Evolutionary conservation across 2,113 vertebrate genomes (phyloP).

Genomic region (Chloropsis cyanopogon): DNA sequence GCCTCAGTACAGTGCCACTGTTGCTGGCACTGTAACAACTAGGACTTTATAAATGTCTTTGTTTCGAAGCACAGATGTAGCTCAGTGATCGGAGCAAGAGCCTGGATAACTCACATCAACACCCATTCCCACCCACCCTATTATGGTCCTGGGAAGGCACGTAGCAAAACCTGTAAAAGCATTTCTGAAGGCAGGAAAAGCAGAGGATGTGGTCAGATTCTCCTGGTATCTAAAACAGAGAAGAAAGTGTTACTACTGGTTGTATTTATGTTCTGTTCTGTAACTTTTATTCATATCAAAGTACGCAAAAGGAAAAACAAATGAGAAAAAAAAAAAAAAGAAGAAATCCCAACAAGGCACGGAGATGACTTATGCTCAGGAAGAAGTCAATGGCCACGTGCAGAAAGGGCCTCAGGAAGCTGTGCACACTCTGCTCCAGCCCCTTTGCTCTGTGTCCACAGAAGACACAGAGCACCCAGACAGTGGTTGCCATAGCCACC

Average conservation of each 20-base stretch:
- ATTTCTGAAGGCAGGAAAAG: background rate
- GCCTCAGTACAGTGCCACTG: background rate
- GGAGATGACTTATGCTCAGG: background rate
- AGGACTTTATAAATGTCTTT: background rate
- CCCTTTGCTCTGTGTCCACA: background rate
- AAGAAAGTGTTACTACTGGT: background rate
- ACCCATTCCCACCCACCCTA: background rate
- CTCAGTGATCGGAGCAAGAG: background rate
- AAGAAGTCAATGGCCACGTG: fast-evolving
- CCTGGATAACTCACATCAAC: background rate
- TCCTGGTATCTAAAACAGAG: background rate
- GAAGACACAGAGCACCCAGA: background rate
- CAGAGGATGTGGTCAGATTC: background rate
- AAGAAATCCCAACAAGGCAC: background rate
- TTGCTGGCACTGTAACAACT: background rate
- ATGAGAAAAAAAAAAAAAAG: fast-evolving
- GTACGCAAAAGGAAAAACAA: fast-evolving
- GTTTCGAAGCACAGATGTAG: background rate
- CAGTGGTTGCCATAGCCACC: slow-evolving; percentile 28
- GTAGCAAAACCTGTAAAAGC: background rate
- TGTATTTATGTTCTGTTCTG: background rate
- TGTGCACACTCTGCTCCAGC: background rate
- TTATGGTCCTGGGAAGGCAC: background rate
- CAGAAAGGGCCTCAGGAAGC: background rate
- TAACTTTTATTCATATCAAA: background rate